Evolutionary conservation across 2,888 invertebrate species (phyloP).

Genomic region (Hypolimnas misippus): DNA sequence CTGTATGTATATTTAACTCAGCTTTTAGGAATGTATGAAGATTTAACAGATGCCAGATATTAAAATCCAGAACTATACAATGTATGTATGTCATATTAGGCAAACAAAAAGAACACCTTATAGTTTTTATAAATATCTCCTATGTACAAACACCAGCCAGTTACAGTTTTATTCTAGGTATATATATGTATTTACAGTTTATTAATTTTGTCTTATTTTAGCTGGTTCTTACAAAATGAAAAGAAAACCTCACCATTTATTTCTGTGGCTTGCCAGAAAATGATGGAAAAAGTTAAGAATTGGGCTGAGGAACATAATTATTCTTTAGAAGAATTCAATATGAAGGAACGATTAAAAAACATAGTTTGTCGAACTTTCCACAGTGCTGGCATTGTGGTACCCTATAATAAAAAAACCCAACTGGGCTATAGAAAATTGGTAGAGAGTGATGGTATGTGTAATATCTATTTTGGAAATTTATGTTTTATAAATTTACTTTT

Average conservation of each 20-base stretch:
- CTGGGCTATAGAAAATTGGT: constrained; percentile 92
- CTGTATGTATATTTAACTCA: not conserved
- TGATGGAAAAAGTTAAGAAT: constrained; percentile 85
- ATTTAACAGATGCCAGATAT: too few species aligned
- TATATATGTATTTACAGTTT: too few species aligned
- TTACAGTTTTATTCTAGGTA: too few species aligned
- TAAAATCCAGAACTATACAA: too few species aligned
- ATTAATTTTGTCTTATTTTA: constrained; percentile 54
- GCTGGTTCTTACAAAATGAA: constrained; percentile 80
- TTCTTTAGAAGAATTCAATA: constrained; percentile 80
- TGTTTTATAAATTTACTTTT: too few species aligned
- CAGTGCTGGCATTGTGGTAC: constrained; percentile 93
- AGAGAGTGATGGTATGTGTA: constrained; percentile 85
- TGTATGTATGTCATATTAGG: too few species aligned
- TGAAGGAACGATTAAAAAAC: constrained; percentile 85
- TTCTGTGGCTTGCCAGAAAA: constrained; percentile 81
- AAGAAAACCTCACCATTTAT: constrained; percentile 86
- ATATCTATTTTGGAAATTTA: not conserved
- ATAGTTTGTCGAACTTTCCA: constrained; percentile 90
- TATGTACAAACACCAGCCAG: too few species aligned
- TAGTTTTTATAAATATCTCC: too few species aligned
- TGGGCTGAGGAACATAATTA: constrained; percentile 86
- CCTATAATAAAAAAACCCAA: constrained; percentile 90
- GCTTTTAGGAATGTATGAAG: too few species aligned
- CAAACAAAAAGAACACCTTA: too few species aligned